Conservation (phyloP, 1,140 invertebrate genomes). For the Octopus bimaculoides region DNA sequence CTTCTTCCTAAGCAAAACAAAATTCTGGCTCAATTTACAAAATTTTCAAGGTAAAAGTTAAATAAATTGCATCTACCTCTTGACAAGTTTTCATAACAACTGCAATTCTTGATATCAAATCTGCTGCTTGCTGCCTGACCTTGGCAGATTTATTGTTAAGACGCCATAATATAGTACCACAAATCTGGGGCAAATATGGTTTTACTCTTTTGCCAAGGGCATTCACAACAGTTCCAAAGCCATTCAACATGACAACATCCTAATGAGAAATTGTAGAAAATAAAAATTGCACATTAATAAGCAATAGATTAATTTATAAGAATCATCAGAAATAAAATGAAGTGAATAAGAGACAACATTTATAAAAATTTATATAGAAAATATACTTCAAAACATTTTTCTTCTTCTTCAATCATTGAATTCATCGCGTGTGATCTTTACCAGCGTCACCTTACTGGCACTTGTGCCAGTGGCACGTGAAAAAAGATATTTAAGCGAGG, state of each 20-base stretch:
- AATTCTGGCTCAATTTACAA: no score
- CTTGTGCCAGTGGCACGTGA: no score
- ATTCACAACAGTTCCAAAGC: constrained; percentile 98
- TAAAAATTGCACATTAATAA: not conserved
- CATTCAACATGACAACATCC: constrained; percentile 99
- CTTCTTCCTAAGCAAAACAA: no score
- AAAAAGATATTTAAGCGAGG: no score
- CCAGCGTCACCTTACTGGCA: no score
- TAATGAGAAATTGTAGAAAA: constrained; percentile 50
- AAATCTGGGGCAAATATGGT: constrained; percentile 98
- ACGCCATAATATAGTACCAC: constrained; percentile 98
- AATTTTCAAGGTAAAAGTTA: no score
- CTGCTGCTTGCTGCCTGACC: constrained; percentile 98
- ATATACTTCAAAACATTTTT: no score
- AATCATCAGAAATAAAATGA: no score
- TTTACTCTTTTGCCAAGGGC: constrained; percentile 96
- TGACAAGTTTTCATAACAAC: constrained; percentile 99
- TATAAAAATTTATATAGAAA: no score
- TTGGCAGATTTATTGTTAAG: constrained; percentile 99
- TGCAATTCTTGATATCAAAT: constrained; percentile 96
- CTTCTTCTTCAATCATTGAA: no score
- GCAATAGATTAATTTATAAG: not conserved
- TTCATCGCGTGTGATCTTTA: no score
- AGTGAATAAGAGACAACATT: no score
- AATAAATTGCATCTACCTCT: constrained; percentile 66